Conservation (phyloP, 2,113 vertebrate species). For the Plotosus lineatus region DNA sequence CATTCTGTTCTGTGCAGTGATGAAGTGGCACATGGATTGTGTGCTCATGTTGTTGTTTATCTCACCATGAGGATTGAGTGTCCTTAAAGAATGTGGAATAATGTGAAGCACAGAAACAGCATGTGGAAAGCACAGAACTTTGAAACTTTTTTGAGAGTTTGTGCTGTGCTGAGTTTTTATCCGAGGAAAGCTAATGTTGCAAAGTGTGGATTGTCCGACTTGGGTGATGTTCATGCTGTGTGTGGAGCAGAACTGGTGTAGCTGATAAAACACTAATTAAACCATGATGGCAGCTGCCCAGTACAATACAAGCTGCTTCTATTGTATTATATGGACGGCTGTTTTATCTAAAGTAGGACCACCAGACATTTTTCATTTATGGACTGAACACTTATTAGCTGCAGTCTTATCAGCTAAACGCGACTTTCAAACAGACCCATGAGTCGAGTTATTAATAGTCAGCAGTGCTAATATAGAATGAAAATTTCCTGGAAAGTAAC, state of each 20-base stretch:
- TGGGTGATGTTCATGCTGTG: neutral
- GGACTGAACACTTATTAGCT: conserved; percentile 23
- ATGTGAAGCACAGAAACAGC: neutral
- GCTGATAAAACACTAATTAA: conserved; percentile 32
- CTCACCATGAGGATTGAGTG: conserved; percentile 1
- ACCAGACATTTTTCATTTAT: neutral
- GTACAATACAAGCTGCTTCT: neutral
- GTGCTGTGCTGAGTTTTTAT: neutral
- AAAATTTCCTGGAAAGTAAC: neutral
- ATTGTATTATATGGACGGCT: neutral
- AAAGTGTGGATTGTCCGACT: neutral
- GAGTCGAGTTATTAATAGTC: neutral
- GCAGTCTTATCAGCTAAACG: neutral
- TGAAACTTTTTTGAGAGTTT: neutral
- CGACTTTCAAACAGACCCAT: conserved; percentile 2
- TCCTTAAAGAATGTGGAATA: neutral
- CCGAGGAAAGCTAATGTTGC: neutral
- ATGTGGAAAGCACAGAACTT: neutral
- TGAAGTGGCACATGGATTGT: conserved; percentile 34
- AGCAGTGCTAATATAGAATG: neutral
- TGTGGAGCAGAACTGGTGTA: neutral
- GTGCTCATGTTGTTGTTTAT: conserved; percentile 6
- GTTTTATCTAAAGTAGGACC: neutral
- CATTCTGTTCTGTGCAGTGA: conserved; percentile 11
- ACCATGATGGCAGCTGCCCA: neutral